A percentile compares a stretch with the other conserved stretches of the same genome.
Evolutionary conservation across 2,797 vertebrate species (phyloP).

Genomic region (Masticophis lateralis): DNA sequence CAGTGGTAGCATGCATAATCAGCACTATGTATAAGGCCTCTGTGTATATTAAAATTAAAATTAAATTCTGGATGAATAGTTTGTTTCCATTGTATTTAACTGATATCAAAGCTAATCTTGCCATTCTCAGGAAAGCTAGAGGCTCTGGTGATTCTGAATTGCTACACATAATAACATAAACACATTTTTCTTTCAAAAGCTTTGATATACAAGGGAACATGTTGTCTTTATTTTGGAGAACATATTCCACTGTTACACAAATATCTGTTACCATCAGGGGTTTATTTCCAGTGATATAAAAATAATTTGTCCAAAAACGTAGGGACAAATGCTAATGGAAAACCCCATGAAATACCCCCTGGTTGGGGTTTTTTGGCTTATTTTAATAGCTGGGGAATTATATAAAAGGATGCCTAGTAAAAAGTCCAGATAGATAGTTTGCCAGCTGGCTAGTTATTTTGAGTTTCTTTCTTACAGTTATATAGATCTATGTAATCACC

Average conservation of each 20-base stretch:
- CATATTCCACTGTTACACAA: not conserved
- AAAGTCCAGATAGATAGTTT: not conserved
- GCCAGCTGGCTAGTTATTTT: not conserved
- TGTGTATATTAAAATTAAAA: not conserved
- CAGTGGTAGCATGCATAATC: too few relatives aligned
- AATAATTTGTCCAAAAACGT: not conserved
- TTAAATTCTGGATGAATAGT: not conserved
- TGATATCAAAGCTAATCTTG: not conserved
- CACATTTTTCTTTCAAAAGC: constrained; percentile 14
- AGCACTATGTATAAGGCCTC: not conserved
- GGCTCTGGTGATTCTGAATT: not conserved
- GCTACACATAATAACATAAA: not conserved
- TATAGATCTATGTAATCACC: not conserved
- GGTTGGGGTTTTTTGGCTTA: not conserved
- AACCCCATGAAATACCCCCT: constrained; percentile 3
- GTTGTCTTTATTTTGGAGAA: not conserved
- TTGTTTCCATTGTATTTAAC: not conserved
- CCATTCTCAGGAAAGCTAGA: not conserved
- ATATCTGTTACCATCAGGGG: not conserved
- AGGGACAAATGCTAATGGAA: not conserved
- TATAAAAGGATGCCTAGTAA: not conserved
- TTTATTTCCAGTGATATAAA: not conserved
- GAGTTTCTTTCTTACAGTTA: not conserved
- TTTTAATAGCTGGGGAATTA: not conserved
- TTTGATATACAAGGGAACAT: not conserved